Evolutionary conservation across 2,888 invertebrate species (phyloP), one percentile per base, ranked within the genome.

Genomic region (Trichopria drosophilae): DNA sequence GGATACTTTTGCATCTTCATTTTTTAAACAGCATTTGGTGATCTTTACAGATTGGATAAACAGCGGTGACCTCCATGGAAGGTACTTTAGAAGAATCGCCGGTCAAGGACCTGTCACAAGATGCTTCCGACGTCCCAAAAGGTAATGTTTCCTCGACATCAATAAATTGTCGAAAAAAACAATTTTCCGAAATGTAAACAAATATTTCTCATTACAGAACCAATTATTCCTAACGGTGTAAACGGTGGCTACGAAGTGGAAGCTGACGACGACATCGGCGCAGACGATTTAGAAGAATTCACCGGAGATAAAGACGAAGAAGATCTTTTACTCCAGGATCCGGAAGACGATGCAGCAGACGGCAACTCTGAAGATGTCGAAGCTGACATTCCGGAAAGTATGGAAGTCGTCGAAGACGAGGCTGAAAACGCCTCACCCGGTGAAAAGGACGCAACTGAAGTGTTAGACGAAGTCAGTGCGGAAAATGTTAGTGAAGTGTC

Each of bases 391-490:
- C n/a, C n/a, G n/a, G n/a, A n/a, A 28, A 59, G 53, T 19, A 59
- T 58, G 41, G 60, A 64, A 28, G 60, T 61, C 6, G 56, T 60
- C 20, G 58, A 60, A 32, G 60, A 55, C 5, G 56, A 58, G 22
- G 58, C 26, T 55, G 58, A 9, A 58, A 64, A 28, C 48, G 18
- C 52, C 46, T 32, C 61, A 67, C 41, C 58, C 62, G 6, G 62
- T 65, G 39, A 26, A 35, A 58, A 59, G 5, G 58, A 61, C 45
- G 59, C 62, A 10, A 52, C 58, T 7, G 63, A 62, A 16, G 77
- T 77, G 58, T 77, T 77, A 32, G 79, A 81, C 71, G 82, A 82
- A 62, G n/a, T n/a, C 80, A n/a, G n/a, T n/a, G n/a, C 80, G 57
- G 72, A 84, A 77, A 65, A 72, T 76, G 53, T 69, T 61, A 67